Evolutionary conservation across 2,888 invertebrate genomes (phyloP).

Genomic region (Conops quadrifasciatus): DNA sequence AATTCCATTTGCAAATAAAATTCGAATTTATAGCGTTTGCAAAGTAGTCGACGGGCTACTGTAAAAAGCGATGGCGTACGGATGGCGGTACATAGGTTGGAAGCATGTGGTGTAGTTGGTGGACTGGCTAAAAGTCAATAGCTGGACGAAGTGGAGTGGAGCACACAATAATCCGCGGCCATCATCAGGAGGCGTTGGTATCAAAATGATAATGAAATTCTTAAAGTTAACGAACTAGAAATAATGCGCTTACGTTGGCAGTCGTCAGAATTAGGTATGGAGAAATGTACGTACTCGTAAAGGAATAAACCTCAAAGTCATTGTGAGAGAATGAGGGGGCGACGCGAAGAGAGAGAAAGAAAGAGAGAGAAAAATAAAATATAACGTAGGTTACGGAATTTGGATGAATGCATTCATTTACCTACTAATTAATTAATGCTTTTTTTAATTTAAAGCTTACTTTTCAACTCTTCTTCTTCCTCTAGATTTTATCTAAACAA

Average conservation of each 20-base stretch:
- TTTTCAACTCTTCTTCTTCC: too few species aligned
- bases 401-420: too few species aligned
- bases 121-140: background rate
- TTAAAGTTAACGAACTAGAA: slow-evolving; percentile 62
- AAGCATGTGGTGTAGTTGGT: background rate
- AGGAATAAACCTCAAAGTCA: too few species aligned
- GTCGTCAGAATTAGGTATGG: background rate
- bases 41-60: background rate
- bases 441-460: too few species aligned
- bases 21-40: slow-evolving; percentile 21
- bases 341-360: background rate
- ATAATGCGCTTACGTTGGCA: slow-evolving; percentile 56
- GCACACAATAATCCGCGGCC: background rate
- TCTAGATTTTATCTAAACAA: too few species aligned
- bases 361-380: background rate
- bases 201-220: slow-evolving; percentile 45
- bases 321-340: too few species aligned
- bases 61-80: background rate
- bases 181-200: slow-evolving; percentile 14
- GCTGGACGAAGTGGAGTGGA: too few species aligned
- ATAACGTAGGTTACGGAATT: too few species aligned
- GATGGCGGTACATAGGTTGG: background rate
- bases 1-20: slow-evolving; percentile 32
- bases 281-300: too few species aligned
- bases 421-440: too few species aligned